Evolutionary conservation across 2,888 invertebrate genomes (phyloP), one percentile per base, ranked within the genome.

Genomic region (Dione juno): DNA sequence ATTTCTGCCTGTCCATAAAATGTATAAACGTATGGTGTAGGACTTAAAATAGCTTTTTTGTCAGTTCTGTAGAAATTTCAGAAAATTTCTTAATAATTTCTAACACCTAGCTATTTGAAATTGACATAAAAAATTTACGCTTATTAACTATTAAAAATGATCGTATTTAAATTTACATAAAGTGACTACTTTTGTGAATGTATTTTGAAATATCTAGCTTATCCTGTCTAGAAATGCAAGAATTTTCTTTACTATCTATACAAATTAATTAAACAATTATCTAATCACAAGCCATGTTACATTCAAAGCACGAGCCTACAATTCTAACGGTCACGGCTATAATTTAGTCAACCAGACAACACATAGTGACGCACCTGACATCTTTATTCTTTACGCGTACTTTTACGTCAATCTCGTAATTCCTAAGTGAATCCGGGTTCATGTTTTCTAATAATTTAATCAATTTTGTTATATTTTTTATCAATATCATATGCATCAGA

Each of bases 321-420:
- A 59, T 43, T 59, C 64, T 70, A 73, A 67, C 72, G 70, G 72
- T 72, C 48, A 35, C 52, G 45, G 58, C 67, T 50, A 70, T 65
- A 70, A 72, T 59, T 70, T 70, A 70, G 53, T 57, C 37, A 66
- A 54, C 54, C 48, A 37, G 72, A 72, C 57, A 11, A 10, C 66
- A 53, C 71, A 65, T 10, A 61, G 57, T 71, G 71, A 73, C 73
- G 68, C 66, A 73, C 52, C 61, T 43, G 52, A 50, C 45, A 67
- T 73, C 48, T 48, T 66, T 63, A 77, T 76, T 75, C 77, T 72
- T 58, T 28, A 59, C 72, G 69, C 75, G 76, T 76, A 73, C 43
- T 66, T 65, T 64, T 52, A 64, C 68, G 70, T 70, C 72, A 76
- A 63, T 67, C 64, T 66, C 14, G 63, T 72, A 48, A 59, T 68